Evolutionary conservation across 2,113 vertebrate genomes (phyloP).

Genomic region (Leucoraja erinaceus): DNA sequence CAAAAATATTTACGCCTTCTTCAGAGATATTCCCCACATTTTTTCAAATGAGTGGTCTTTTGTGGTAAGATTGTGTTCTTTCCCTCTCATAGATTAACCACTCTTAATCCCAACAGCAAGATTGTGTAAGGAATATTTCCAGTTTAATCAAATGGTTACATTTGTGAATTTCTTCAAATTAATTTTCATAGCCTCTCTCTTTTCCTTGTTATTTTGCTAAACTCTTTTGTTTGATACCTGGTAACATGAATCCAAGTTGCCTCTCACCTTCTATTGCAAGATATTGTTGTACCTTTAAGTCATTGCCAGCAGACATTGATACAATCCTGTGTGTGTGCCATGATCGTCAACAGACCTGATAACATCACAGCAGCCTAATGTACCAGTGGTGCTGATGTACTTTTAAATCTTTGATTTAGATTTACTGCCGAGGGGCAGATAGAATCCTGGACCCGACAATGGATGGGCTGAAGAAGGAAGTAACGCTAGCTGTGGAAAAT

Average conservation of each 20-base stretch:
- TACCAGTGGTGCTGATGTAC: neutral
- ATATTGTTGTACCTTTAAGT: neutral
- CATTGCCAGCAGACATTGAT: neutral
- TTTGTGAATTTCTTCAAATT: neutral
- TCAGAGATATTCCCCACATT: neutral
- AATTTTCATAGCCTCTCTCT: neutral
- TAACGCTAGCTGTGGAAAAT: constrained; percentile 79
- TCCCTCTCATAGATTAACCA: neutral
- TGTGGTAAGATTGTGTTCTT: neutral
- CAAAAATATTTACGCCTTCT: neutral
- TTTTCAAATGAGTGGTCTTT: neutral
- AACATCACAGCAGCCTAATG: neutral
- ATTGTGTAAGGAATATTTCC: neutral
- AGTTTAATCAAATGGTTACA: neutral
- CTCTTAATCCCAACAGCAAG: too few species aligned
- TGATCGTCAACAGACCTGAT: neutral
- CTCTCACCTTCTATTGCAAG: neutral
- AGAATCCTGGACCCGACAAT: constrained; percentile 67
- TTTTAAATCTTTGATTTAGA: constrained; percentile 54
- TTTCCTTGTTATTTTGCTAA: neutral
- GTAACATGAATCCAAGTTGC: neutral
- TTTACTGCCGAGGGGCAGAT: constrained; percentile 73
- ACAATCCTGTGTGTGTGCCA: neutral
- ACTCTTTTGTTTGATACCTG: neutral
- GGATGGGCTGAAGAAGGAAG: constrained; percentile 82